A percentile compares a stretch with the other conserved stretches of the same genome.
These are phyloP conservation scores for Eristalinus aeneus DNA, from an alignment of 2,888 invertebrate species.

Conservation along the genomic window DNA sequence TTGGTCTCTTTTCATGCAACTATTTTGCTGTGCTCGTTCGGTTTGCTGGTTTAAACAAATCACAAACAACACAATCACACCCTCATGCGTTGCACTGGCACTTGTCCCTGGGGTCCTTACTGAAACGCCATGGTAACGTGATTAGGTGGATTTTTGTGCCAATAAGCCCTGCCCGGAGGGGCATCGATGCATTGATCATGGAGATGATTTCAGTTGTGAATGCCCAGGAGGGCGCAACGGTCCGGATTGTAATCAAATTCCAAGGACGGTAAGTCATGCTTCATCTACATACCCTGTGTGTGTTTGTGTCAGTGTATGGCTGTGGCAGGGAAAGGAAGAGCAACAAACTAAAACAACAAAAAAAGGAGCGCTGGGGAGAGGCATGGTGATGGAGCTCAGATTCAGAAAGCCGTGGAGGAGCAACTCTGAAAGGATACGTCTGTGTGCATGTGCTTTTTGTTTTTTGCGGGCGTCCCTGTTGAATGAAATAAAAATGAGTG, in stretches of 20 bases:
- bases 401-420: neutral
- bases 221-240: conserved; percentile 87
- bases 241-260: conserved; percentile 85
- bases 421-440: conserved; percentile 3
- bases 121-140: conserved; percentile 52
- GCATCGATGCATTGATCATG: conserved; percentile 87
- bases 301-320: neutral
- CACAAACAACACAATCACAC: conserved; percentile 30
- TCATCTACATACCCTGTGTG: conserved; percentile 23
- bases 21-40: conserved; percentile 21
- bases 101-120: conserved; percentile 29
- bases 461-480: conserved; percentile 46
- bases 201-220: conserved; percentile 88
- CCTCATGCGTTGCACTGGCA: conserved; percentile 15
- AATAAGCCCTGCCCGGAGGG: conserved; percentile 86
- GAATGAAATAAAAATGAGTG: conserved; percentile 53
- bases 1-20: conserved; percentile 46
- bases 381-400: neutral
- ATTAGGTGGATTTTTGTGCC: conserved; percentile 86
- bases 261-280: conserved; percentile 83
- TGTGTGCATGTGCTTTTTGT: conserved; percentile 9
- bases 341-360: too few relatives aligned
- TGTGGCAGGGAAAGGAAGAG: conserved; percentile 1
- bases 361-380: neutral
- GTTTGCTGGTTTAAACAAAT: conserved; percentile 55